These are phyloP conservation scores for Zhuqinia jingwanae DNA, from an alignment of 2,888 invertebrate genomes.

Conservation along the genomic window DNA sequence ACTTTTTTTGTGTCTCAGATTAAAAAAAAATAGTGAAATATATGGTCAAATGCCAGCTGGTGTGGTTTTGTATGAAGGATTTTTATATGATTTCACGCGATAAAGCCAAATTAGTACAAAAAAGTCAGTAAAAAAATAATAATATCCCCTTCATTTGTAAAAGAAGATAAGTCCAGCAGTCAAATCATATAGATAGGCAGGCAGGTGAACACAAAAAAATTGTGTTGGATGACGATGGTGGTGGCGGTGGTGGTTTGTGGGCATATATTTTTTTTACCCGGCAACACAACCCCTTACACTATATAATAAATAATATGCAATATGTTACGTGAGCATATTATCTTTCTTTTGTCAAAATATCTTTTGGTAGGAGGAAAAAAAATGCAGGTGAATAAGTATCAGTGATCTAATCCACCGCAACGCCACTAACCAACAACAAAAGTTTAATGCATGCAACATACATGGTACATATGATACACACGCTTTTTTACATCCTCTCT, in stretches of 20 bases:
- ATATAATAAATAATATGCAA: neutral
- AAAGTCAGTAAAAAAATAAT: conserved; percentile 10
- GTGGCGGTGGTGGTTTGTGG: neutral
- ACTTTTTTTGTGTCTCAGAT: neutral
- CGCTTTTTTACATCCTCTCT: conserved; percentile 10
- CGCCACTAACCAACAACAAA: neutral
- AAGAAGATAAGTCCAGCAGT: conserved; percentile 28
- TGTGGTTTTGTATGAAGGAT: conserved; percentile 20
- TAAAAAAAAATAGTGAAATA: neutral
- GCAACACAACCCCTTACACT: neutral
- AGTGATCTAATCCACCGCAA: neutral
- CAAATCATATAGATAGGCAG: neutral
- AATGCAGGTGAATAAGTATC: conserved; percentile 49
- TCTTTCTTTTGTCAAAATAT: conserved; percentile 19
- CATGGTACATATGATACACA: neutral
- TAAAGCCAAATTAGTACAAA: conserved; percentile 33
- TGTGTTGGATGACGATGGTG: neutral
- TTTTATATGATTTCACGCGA: conserved; percentile 15
- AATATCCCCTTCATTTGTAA: conserved; percentile 12
- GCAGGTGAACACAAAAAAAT: neutral
- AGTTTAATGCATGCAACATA: neutral
- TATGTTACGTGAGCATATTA: neutral
- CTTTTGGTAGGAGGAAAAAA: conserved; percentile 15
- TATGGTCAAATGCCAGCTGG: neutral
- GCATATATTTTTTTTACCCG: neutral